Evolutionary conservation across 2,113 vertebrate species (phyloP), one percentile per base, ranked within the genome.

Genomic region (Urocynchramus pylzowi): DNA sequence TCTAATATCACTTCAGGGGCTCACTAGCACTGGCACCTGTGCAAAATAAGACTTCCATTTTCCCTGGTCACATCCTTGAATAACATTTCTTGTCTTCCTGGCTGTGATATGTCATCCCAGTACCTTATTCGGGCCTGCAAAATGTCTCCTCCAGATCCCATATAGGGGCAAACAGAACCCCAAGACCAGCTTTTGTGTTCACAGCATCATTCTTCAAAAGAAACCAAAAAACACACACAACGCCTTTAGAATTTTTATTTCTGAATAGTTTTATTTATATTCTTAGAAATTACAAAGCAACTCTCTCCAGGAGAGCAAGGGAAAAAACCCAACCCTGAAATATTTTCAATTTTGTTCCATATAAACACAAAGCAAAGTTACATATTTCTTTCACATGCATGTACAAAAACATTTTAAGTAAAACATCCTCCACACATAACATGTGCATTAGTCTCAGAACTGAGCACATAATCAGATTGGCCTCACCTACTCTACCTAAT

Each of bases 231-330:
- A 37, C n/a, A 17, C 28, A 77, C 18, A 53, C 4, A 33, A 6
- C 28, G 37, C 7, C 37, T 63, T 68, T 16, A 52, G n/a, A n/a
- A 53, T 33, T 90, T 84, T 73, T 63, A 77, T 86, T 94, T 94
- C 42, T 35, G n/a, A 73, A 52, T 30, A 17, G 5, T 54, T 53
- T 61, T 37, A 30, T 85, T 85, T 27, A 14, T 85, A 90, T 86
- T 78, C 5, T 87, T 89, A 86, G 35, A 91, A 95, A 95, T 86
- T 63, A 84, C 47, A 94, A 89, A 91, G 45, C 54, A 81, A 52
- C 96, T 90, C 88, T 90, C 95, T 84, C 85, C 83, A 41, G 88
- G 79, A 93, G 85, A 95, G 76, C 60, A 89, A 78, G 44, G 26
- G 19, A 2, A 45, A 44, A 69, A 49, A 4, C 3, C 0, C 50